Percentiles rank a stretch among this genome's conserved stretches.
Evolutionary conservation across 2,797 vertebrate genomes (phyloP).

Genomic region (Rhadinocentrus ornatus): DNA sequence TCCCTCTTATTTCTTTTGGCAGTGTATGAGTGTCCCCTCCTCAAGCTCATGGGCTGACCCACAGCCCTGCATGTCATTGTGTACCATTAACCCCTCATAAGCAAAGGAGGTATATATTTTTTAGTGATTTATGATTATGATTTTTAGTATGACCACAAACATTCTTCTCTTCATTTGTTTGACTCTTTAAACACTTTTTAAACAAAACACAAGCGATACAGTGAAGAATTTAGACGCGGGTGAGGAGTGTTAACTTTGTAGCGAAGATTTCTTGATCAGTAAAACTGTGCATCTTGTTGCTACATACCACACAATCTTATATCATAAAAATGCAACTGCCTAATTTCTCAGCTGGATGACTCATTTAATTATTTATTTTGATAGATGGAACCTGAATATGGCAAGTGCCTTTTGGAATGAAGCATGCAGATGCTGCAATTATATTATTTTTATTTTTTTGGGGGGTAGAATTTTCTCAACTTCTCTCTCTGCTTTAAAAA

Average conservation of each 20-base stretch:
- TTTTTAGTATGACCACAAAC: conserved; percentile 35
- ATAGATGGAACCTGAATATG: conserved; percentile 70
- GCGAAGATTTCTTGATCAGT: conserved; percentile 31
- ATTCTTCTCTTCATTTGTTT: conserved; percentile 39
- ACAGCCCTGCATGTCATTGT: conserved; percentile 61
- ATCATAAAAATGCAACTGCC: conserved; percentile 29
- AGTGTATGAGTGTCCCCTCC: conserved; percentile 35
- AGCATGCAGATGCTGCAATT: conserved; percentile 47
- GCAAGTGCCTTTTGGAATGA: conserved; percentile 83
- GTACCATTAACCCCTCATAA: conserved; percentile 39
- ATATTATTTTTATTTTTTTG: conserved; percentile 10
- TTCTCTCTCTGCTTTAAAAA: conserved; percentile 64
- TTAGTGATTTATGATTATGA: no score
- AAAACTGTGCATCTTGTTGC: conserved; percentile 17
- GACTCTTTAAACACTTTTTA: conserved; percentile 28
- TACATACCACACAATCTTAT: neutral
- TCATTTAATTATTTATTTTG: conserved; percentile 71
- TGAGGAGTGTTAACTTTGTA: conserved; percentile 67
- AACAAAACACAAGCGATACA: conserved; percentile 6
- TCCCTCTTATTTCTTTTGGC: conserved; percentile 47
- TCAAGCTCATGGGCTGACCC: conserved; percentile 21
- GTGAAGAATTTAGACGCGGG: conserved; percentile 22
- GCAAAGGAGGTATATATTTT: conserved; percentile 37
- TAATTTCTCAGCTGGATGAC: conserved; percentile 44
- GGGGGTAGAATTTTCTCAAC: conserved; percentile 7